phyloP scores from a whole-genome alignment of 2,888 invertebrate genomes.

The Microplitis manilae region DNA sequence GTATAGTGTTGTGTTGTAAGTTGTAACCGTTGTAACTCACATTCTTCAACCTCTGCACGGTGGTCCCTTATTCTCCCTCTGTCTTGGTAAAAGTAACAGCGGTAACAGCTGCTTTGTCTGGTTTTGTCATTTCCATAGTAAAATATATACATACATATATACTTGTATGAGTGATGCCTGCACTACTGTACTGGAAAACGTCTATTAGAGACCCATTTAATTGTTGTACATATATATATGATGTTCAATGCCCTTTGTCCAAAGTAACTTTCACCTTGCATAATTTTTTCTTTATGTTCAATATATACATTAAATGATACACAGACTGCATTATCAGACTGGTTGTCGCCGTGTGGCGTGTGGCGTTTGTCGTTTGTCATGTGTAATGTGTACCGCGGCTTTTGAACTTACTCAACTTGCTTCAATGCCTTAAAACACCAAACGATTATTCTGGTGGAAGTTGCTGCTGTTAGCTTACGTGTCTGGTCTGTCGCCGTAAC shows the following conservation, averaged over 20 bases:
- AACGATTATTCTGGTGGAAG: not conserved
- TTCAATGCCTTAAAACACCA: not conserved
- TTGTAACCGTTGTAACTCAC: constrained; percentile 51
- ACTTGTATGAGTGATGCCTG: not conserved
- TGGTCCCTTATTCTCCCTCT: constrained; percentile 48
- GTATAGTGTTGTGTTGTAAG: constrained; percentile 49
- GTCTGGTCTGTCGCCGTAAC: not conserved
- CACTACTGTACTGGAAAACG: not conserved
- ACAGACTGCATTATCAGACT: not conserved
- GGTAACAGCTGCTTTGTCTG: not conserved
- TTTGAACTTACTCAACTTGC: not conserved
- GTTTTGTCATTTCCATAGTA: not conserved
- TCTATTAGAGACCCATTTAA: not conserved
- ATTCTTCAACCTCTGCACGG: constrained; percentile 46
- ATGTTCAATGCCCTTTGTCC: not conserved
- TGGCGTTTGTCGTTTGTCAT: not conserved
- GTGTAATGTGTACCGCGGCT: not conserved
- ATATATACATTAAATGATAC: not conserved
- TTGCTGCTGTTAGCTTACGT: not conserved
- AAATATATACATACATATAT: not conserved
- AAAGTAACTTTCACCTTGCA: not conserved
- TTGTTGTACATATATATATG: not conserved
- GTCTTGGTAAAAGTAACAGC: constrained; percentile 1
- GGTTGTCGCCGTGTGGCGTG: not conserved
- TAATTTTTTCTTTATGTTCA: not conserved